Base-by-base conservation (phyloP, 2,113 vertebrate species). In the Lepidothrix coronata region DNA sequence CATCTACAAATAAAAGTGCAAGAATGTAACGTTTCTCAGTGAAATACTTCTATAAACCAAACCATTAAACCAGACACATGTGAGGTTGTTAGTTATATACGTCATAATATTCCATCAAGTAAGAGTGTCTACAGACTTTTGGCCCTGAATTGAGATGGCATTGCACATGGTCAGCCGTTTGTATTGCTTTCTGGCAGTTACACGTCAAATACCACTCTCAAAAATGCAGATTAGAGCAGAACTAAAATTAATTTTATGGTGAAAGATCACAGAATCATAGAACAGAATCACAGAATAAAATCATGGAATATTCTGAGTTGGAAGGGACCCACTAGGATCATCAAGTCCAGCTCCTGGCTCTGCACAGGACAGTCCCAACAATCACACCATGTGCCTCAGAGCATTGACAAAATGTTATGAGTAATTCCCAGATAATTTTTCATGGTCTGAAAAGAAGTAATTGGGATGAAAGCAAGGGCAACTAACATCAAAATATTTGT, bases 1-100 rank as follows among this genome's bases (percentile, higher is more conserved):
- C 95, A 96, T 96, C 96, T 98, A 44, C n/a, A 71, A 70, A 79
- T 8, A 17, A 30, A 65, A 52, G 46, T 4, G 33, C 25, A 49
- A 54, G 57, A 65, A 73, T 12, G 2, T 33, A 48, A 67, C 5
- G 25, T 43, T 14, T 22, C 35, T 77, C 55, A 74, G 24, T 5
- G 12, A 78, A 73, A 86, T 22, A 49, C 6, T 63, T 72, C 57
- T 31, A 1, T 17, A 73, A 93, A 55, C 3, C 9, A 77, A 66
- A 72, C 19, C 1, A 1, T 44, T 21, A 72, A 91, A 58, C 5
- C 12, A 74, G 61, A 72, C 15, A 68, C 11, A 27, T 0, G 3
- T 33, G 28, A 63, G 14, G 18, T 14, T 24, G 46, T 70, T 14
- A 68, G 37, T 46, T 88, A 61, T 5, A 65, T 4, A 30, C 19